Evolutionary conservation across 2,113 vertebrate genomes (phyloP).

Genomic region (Climacteris rufus): DNA sequence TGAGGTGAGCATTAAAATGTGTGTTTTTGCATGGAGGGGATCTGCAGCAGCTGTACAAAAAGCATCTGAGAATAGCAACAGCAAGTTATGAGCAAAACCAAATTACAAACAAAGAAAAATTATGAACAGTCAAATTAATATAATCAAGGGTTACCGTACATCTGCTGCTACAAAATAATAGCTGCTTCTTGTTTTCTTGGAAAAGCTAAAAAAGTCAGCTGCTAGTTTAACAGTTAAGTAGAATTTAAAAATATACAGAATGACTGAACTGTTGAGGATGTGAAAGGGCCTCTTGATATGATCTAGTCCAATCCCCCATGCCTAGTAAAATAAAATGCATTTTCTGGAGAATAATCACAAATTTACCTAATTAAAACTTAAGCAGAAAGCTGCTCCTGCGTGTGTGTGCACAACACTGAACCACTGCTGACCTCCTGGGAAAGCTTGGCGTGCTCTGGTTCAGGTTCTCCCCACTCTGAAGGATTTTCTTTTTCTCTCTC

Average conservation of each 20-base stretch:
- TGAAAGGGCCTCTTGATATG: background rate
- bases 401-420: fast-evolving
- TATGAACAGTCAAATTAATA: background rate
- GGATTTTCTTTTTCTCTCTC: no score
- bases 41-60: background rate
- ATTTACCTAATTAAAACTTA: background rate
- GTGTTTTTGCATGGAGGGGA: background rate
- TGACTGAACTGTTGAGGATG: background rate
- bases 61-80: background rate
- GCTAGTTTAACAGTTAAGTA: background rate
- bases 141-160: background rate
- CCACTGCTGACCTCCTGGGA: fast-evolving
- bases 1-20: background rate
- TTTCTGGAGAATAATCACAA: background rate
- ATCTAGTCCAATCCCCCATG: background rate
- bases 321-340: background rate
- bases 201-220: background rate
- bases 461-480: background rate
- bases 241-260: background rate
- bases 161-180: slow-evolving; percentile 10
- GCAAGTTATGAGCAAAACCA: background rate
- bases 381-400: background rate
- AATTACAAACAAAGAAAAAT: background rate
- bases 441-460: fast-evolving
- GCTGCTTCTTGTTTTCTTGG: background rate